Conservation (phyloP, 1,140 invertebrate genomes). For the Zaprionus vittiger region DNA sequence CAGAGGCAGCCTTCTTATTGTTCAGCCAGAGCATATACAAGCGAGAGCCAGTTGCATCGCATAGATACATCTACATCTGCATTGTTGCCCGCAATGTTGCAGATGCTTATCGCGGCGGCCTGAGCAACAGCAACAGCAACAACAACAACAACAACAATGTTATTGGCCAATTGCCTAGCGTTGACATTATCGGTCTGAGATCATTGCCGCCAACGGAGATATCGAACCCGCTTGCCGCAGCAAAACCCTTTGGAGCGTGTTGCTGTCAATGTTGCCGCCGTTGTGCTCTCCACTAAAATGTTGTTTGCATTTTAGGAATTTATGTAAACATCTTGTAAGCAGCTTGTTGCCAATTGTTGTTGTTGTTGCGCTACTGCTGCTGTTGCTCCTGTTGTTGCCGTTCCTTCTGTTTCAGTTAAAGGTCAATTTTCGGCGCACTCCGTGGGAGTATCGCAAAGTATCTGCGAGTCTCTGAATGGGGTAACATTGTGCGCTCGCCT, state of each 20-base stretch:
- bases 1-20: constrained; percentile 61
- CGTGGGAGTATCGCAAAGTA: constrained; percentile 39
- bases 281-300: constrained; percentile 56
- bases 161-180: constrained; percentile 83
- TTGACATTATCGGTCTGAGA: constrained; percentile 76
- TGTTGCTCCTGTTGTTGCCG: constrained; percentile 39
- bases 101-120: constrained; percentile 66
- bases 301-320: constrained; percentile 84
- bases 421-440: constrained; percentile 65
- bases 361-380: constrained; percentile 32
- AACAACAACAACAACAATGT: constrained; percentile 59
- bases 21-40: constrained; percentile 15
- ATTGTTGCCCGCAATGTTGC: constrained; percentile 74
- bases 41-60: constrained; percentile 36
- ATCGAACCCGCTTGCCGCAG: constrained; percentile 19
- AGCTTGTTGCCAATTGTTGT: constrained; percentile 60
- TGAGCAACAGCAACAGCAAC: constrained; percentile 27
- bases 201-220: constrained; percentile 73
- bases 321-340: constrained; percentile 84
- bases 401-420: constrained; percentile 54
- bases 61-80: constrained; percentile 71
- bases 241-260: constrained; percentile 64
- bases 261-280: constrained; percentile 73
- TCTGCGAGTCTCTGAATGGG: constrained; percentile 8
- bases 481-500: constrained; percentile 35